Conservation (phyloP, 2,113 vertebrate genomes). For the western clawed frog (Xenopus tropicalis) region UCB_Xtro_10.0 CM004445.2:50091001-50091500, state of each 20-base stretch:
- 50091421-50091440: neutral
- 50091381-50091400: too few species aligned
- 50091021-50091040: neutral
- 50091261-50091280: neutral
- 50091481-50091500: too few species aligned
- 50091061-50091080: conserved; percentile 21
- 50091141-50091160: conserved; percentile 23
- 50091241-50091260: neutral
- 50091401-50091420: too few species aligned
- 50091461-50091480: too few species aligned
- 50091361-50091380: too few species aligned
- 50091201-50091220: neutral
- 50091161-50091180: conserved; percentile 30
- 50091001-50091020: conserved; percentile 1
- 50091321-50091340: too few species aligned
- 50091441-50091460: too few species aligned
- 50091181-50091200: conserved; percentile 10
- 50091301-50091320: neutral
- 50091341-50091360: too few species aligned
- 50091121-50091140: conserved; percentile 15
- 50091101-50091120: conserved; percentile 24
- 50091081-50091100: conserved; percentile 23
- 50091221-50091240: neutral
- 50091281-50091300: neutral
- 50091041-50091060: neutral